These are phyloP conservation scores for Drosophila cognata DNA, from an alignment of 2,888 invertebrate species.

Conservation along the genomic window DNA sequence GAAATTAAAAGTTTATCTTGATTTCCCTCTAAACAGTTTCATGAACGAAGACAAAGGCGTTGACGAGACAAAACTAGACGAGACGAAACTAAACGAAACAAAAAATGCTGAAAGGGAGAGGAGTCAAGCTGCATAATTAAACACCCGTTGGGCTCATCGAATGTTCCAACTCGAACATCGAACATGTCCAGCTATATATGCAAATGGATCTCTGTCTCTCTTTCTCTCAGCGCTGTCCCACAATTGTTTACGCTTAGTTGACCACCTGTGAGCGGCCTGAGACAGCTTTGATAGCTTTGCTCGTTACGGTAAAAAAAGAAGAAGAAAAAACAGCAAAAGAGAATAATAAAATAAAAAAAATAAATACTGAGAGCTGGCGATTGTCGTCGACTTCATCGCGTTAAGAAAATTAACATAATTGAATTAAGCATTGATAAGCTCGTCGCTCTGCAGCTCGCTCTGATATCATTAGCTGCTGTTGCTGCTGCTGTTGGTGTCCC, in stretches of 20 bases:
- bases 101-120: background rate
- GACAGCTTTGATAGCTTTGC: slow-evolving; percentile 55
- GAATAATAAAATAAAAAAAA: slow-evolving; percentile 10
- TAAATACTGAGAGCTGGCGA: slow-evolving; percentile 41
- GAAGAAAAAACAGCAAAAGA: slow-evolving; percentile 19
- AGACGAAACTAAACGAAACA: slow-evolving; percentile 14
- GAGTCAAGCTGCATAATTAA: slow-evolving; percentile 74
- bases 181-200: slow-evolving; percentile 49
- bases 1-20: slow-evolving; percentile 82
- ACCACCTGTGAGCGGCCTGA: slow-evolving; percentile 78
- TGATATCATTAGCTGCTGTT: slow-evolving; percentile 67
- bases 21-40: slow-evolving; percentile 77
- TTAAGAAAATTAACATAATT: slow-evolving; percentile 74
- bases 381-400: slow-evolving; percentile 51
- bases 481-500: slow-evolving; percentile 16
- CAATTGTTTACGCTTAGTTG: slow-evolving; percentile 83
- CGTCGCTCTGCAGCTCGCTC: slow-evolving; percentile 39
- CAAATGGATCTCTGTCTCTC: slow-evolving; percentile 38
- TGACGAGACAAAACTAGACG: slow-evolving; percentile 42
- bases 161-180: slow-evolving; percentile 11
- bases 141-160: slow-evolving; percentile 56
- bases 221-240: slow-evolving; percentile 7
- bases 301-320: slow-evolving; percentile 51
- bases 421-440: slow-evolving; percentile 79
- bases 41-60: slow-evolving; percentile 71